Percentiles rank a stretch among this genome's conserved stretches.
These are phyloP conservation scores for Gorsachius magnificus DNA, from an alignment of 2,797 vertebrate genomes.

Conservation along the genomic window DNA sequence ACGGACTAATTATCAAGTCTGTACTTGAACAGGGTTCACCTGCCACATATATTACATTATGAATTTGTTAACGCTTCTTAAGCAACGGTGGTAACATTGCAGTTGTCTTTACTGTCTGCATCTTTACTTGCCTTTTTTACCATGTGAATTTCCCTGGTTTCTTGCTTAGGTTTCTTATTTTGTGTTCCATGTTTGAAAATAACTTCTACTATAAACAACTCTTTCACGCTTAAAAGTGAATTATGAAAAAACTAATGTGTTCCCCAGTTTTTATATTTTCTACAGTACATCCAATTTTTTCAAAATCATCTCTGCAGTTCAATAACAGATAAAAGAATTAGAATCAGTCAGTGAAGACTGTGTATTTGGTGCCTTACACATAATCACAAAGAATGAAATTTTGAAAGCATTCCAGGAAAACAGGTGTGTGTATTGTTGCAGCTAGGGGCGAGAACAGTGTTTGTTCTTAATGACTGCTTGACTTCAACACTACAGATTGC, in stretches of 20 bases:
- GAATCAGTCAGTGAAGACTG: neutral
- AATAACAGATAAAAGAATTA: conserved; percentile 5
- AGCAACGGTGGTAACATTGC: neutral
- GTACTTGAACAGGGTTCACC: neutral
- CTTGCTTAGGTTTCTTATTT: neutral
- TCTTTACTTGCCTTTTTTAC: neutral
- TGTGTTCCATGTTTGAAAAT: neutral
- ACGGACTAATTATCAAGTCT: neutral
- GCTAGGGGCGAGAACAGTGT: neutral
- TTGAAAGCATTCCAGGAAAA: conserved; percentile 17
- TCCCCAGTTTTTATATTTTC: neutral
- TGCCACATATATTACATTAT: neutral
- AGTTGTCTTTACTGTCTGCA: neutral
- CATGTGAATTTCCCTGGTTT: neutral
- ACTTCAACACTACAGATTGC: conserved; percentile 42
- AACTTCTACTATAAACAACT: neutral
- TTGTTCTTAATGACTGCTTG: conserved; percentile 51
- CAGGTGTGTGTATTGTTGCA: conserved; percentile 47
- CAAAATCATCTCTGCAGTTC: neutral
- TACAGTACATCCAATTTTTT: neutral
- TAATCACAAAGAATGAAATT: conserved; percentile 40
- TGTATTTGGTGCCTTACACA: neutral
- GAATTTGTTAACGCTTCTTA: neutral
- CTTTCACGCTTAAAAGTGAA: neutral
- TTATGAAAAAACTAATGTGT: neutral